Evolutionary conservation across 1,140 invertebrate species (phyloP), one percentile per base, ranked within the genome.

Genomic region (Saxidomus purpurata): DNA sequence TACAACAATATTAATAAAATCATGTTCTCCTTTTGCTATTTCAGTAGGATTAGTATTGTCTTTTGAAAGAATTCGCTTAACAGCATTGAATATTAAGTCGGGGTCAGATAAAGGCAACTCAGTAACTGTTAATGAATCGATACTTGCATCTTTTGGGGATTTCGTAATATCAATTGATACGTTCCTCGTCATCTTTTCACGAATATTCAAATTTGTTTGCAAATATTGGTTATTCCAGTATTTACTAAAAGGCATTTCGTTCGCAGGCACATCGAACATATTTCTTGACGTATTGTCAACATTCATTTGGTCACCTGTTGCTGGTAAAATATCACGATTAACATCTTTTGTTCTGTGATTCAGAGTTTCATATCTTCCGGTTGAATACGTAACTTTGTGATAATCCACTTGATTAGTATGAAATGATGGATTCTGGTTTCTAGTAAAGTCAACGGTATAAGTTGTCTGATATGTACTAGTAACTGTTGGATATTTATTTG

Each of bases 21-120:
- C 43, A 43, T 43, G 4, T 15, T 43, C 15, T 43, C 15, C 43
- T 15, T 43, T 15, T 43, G 43, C 4, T 4, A 15, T 43, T 43
- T 43, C 15, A 43, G 43, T 43, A 43, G 15, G 15, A 43, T 43
- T 15, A 17, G 3, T 71, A 17, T 38, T 38, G 34, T 71, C 34
- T 71, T 71, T 71, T 40, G 3, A 1, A 2, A 71, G 34, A 38
- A 71, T 71, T 38, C 28, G 13, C 19, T 71, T 71, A 38, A 22
- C 67, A 2, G 25, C 67, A 3, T 71, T n/a, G 17, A 71, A 71
- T 38, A 71, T 71, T 6, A 25, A 34, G 28, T 40, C 34, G 13
- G 67, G 67, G n/a, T 71, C 67, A 38, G 67, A 71, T n/a, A 71
- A 71, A 15, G 67, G 34, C 28, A 71, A 22, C 17, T 71, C 67